These are phyloP conservation scores for Lophura nycthemera DNA, from an alignment of 2,113 vertebrate genomes.

Conservation along the genomic window DNA sequence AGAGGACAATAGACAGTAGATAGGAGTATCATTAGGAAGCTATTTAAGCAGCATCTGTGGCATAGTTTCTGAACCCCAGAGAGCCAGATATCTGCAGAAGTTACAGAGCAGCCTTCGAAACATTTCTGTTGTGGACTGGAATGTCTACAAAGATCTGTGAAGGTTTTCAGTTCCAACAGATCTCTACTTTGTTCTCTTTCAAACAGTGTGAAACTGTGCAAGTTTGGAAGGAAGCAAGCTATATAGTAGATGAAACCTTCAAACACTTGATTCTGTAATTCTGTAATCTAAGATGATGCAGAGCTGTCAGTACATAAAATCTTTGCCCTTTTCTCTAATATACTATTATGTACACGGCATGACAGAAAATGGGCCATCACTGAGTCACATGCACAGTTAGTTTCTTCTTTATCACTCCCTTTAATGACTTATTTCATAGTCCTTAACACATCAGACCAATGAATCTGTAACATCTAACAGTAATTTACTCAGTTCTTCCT, in stretches of 20 bases:
- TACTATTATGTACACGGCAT: not conserved
- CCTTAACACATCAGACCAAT: not conserved
- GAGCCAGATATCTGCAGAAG: not conserved
- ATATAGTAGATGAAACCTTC: not conserved
- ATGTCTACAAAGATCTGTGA: not conserved
- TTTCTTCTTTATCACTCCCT: not conserved
- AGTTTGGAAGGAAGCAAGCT: not conserved
- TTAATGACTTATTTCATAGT: not conserved
- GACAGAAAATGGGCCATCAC: not conserved
- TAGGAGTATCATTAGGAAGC: fast-evolving
- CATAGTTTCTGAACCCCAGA: not conserved
- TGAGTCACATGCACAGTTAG: not conserved
- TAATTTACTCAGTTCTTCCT: not conserved
- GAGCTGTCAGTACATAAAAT: not conserved
- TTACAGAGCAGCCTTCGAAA: not conserved
- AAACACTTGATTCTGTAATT: not conserved
- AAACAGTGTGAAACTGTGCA: not conserved
- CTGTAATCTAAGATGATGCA: not conserved
- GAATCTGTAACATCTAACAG: not conserved
- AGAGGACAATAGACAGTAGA: not conserved
- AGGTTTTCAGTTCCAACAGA: not conserved
- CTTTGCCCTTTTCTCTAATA: not conserved
- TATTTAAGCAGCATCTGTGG: not conserved
- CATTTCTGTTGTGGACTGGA: not conserved
- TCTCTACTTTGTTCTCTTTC: not conserved